Conservation (phyloP, 2,113 vertebrate species). For the Epinephelus moara region DNA sequence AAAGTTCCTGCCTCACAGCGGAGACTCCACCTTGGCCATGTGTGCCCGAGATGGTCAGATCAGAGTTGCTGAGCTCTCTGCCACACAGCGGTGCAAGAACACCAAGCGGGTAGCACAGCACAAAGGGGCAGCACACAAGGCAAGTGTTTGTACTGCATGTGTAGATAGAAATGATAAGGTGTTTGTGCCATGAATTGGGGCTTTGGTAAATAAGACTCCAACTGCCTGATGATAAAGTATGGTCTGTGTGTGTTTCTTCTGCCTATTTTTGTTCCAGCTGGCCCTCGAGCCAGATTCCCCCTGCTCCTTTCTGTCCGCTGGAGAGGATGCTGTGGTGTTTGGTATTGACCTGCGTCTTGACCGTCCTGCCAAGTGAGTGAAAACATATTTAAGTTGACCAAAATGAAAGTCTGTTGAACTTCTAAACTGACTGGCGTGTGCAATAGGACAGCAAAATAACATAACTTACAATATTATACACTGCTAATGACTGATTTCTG, state of each 20-base stretch:
- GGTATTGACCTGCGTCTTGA: constrained; percentile 94
- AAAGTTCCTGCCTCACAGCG: constrained; percentile 97
- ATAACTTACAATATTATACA: neutral
- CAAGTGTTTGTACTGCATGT: constrained; percentile 53
- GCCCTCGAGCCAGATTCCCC: constrained; percentile 97
- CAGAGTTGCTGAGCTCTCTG: constrained; percentile 94
- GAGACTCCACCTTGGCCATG: constrained; percentile 96
- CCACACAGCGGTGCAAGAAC: constrained; percentile 96
- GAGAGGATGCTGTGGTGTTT: constrained; percentile 96
- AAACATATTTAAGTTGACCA: neutral
- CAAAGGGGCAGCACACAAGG: constrained; percentile 97
- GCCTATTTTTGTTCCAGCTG: constrained; percentile 81
- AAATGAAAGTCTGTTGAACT: neutral
- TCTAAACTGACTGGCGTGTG: neutral
- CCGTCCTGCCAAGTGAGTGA: constrained; percentile 93
- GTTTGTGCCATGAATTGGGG: neutral
- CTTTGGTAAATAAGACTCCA: neutral
- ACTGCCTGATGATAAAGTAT: neutral
- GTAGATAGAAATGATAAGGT: neutral
- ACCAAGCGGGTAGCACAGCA: constrained; percentile 97
- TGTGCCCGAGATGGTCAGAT: constrained; percentile 96
- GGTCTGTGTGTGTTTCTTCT: constrained; percentile 12
- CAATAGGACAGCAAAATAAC: neutral
- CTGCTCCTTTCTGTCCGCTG: constrained; percentile 97
- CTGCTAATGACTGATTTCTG: neutral